Evolutionary conservation across 2,888 invertebrate genomes (phyloP).

Genomic region (Coenonympha arcania): DNA sequence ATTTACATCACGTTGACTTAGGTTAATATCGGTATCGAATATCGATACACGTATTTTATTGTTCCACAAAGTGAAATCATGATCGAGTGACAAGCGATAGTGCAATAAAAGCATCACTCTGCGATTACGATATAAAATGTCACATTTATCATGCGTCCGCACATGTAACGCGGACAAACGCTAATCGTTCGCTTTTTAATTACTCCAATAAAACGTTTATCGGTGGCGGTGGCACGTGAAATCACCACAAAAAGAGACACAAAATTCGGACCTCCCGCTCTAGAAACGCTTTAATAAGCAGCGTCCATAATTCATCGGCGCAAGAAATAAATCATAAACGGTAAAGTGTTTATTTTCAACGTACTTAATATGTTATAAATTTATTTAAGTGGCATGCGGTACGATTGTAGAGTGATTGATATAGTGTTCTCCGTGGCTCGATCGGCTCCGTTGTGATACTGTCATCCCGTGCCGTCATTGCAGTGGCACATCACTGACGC

Average conservation of each 20-base stretch:
- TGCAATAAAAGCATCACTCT: constrained; percentile 45
- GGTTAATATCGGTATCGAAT: constrained; percentile 26
- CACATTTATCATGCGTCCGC: constrained; percentile 60
- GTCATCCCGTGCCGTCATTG: constrained; percentile 42
- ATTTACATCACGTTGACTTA: constrained; percentile 42
- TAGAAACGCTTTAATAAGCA: constrained; percentile 54
- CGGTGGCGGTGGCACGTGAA: constrained; percentile 63
- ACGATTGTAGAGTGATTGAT: constrained; percentile 71
- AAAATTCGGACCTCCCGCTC: constrained; percentile 54
- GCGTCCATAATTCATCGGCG: constrained; percentile 66
- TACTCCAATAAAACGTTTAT: constrained; percentile 71
- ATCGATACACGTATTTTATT: constrained; percentile 27
- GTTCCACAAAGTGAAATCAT: constrained; percentile 40
- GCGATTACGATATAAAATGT: constrained; percentile 55
- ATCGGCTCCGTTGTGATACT: constrained; percentile 58
- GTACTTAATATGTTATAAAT: constrained; percentile 75
- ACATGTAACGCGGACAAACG: constrained; percentile 52
- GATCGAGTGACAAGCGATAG: constrained; percentile 42
- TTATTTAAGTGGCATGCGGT: constrained; percentile 71
- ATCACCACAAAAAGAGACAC: constrained; percentile 60
- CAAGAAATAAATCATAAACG: constrained; percentile 72
- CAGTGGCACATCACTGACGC: constrained; percentile 24
- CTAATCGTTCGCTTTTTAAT: constrained; percentile 63
- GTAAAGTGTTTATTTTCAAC: constrained; percentile 72
- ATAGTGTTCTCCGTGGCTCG: constrained; percentile 59